phyloP scores from a whole-genome alignment of 2,797 vertebrate species.

The Pseudochaenichthys georgianus region DNA sequence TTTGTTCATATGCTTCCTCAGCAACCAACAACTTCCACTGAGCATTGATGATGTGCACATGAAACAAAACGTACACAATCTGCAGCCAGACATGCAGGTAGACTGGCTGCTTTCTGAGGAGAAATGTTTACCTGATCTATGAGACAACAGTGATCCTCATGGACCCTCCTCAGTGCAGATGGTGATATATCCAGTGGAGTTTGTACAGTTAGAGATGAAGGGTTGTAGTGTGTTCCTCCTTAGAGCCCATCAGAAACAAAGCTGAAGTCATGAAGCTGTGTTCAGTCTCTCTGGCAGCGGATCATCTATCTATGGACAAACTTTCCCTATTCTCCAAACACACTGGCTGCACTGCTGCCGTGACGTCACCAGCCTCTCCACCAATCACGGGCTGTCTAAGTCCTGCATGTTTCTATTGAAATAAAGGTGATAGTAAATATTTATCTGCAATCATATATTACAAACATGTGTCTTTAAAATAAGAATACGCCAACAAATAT shows the following conservation, averaged over 20 bases:
- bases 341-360: not conserved
- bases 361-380: slow-evolving; percentile 42
- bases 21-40: not conserved
- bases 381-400: slow-evolving; percentile 24
- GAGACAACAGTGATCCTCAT: slow-evolving; percentile 27
- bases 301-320: slow-evolving; percentile 16
- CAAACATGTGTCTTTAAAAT: no score
- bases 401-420: not conserved
- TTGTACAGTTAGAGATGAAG: not conserved
- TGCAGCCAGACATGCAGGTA: no score
- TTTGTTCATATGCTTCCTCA: no score
- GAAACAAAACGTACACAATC: not conserved
- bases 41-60: not conserved
- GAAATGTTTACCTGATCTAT: slow-evolving; percentile 42
- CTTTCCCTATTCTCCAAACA: slow-evolving; percentile 18
- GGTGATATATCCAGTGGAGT: slow-evolving; percentile 23
- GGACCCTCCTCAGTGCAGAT: slow-evolving; percentile 1
- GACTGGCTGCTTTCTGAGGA: no score
- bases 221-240: not conserved
- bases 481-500: no score
- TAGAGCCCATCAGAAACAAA: not conserved
- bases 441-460: no score
- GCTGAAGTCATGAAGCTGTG: not conserved
- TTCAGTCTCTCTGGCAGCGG: not conserved
- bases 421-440: no score